phyloP scores from a whole-genome alignment of 2,888 invertebrate species.

The Macropis europaea region DNA sequence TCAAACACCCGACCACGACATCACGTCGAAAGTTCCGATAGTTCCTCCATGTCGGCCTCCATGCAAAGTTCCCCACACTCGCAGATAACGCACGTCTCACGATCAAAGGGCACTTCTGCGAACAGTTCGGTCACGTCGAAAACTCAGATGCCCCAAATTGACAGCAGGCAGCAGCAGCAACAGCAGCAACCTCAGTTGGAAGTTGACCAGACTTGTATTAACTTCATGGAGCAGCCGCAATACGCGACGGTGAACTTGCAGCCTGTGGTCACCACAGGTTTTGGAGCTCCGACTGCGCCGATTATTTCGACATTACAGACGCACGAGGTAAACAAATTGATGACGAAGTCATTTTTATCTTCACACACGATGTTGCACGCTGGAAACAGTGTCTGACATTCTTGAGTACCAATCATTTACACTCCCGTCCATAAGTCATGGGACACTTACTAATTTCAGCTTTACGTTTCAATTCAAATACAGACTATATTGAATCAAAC shows the following conservation, averaged over 20 bases:
- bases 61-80: constrained; percentile 80
- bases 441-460: too few relatives aligned
- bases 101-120: constrained; percentile 51
- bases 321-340: constrained; percentile 60
- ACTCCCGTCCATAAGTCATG: too few relatives aligned
- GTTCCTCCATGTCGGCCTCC: constrained; percentile 84
- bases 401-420: too few relatives aligned
- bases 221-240: constrained; percentile 77
- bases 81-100: constrained; percentile 56
- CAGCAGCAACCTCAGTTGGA: constrained; percentile 66
- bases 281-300: constrained; percentile 78
- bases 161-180: constrained; percentile 49
- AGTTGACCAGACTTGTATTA: constrained; percentile 65
- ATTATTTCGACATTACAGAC: constrained; percentile 69
- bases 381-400: too few relatives aligned
- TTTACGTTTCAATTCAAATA: too few relatives aligned
- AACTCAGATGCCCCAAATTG: constrained; percentile 63
- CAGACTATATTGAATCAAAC: too few relatives aligned
- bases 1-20: constrained; percentile 62
- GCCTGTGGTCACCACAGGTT: constrained; percentile 81
- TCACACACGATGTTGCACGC: too few relatives aligned
- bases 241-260: constrained; percentile 83
- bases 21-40: constrained; percentile 81
- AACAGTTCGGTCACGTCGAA: constrained; percentile 57
- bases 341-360: too few relatives aligned